Evolutionary conservation across 2,113 vertebrate genomes (phyloP).

Genomic region (Oncorhynchus mykiss): DNA sequence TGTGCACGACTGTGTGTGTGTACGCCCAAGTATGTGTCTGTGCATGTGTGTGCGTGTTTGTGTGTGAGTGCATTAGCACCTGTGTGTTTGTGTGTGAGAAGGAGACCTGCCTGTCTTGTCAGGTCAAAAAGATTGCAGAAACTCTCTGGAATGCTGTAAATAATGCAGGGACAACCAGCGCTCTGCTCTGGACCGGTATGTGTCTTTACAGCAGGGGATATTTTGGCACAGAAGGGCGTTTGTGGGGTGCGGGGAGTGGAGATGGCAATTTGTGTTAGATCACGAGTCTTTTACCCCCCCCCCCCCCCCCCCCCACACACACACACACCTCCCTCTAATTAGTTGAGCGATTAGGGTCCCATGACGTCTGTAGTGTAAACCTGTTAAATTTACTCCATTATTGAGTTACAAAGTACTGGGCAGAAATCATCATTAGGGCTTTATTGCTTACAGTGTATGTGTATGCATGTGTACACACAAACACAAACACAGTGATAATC

Average conservation of each 20-base stretch:
- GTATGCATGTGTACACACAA: too few species aligned
- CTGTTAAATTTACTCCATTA: conserved; percentile 55
- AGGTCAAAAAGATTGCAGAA: conserved; percentile 24
- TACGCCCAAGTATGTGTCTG: conserved; percentile 1
- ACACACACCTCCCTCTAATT: background rate
- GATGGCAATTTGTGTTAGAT: conserved; percentile 19
- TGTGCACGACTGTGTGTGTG: background rate
- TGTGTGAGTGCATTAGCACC: too few species aligned
- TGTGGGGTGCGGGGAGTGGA: background rate
- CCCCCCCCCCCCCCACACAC: background rate
- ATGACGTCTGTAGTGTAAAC: conserved; percentile 45
- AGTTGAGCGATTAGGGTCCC: conserved; percentile 18
- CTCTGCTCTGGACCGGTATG: conserved; percentile 17
- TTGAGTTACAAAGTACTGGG: conserved; percentile 40
- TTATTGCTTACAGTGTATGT: conserved; percentile 22
- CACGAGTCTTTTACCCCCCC: conserved; percentile 34
- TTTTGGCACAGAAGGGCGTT: conserved; percentile 28
- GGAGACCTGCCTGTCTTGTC: conserved; percentile 17
- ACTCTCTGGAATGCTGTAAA: conserved; percentile 21
- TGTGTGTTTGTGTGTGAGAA: background rate
- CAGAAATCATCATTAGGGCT: conserved; percentile 53
- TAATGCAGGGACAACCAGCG: background rate
- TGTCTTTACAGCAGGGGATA: conserved; percentile 44
- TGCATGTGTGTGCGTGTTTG: background rate
- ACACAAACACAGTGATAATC: too few species aligned